phyloP scores from a whole-genome alignment of 2,797 vertebrate species.

The Nothura maculosa region DNA sequence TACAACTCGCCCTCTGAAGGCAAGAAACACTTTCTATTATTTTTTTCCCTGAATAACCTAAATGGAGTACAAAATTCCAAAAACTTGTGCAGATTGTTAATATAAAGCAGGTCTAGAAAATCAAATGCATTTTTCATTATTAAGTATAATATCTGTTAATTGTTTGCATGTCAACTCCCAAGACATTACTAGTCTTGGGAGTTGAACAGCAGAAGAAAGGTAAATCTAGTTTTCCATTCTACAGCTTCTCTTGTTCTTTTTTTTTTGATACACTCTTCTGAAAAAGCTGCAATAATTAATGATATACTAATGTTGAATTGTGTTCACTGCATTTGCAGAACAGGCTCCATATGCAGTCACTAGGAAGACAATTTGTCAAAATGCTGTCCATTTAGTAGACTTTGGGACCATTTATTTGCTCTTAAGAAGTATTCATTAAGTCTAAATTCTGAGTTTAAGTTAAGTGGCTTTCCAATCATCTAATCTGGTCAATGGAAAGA shows the following conservation, averaged over 20 bases:
- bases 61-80: neutral
- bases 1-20: neutral
- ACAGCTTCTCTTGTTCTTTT: neutral
- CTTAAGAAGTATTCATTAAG: neutral
- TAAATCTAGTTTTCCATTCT: neutral
- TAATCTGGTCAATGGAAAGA: neutral
- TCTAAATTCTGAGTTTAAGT: neutral
- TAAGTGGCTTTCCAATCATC: neutral
- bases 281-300: neutral
- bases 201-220: neutral
- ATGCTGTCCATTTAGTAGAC: neutral
- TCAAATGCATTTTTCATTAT: neutral
- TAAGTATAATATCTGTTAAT: neutral
- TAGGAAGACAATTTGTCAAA: neutral
- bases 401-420: neutral
- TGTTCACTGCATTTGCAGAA: neutral
- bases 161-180: neutral
- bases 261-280: neutral
- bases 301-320: neutral
- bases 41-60: neutral
- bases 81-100: neutral
- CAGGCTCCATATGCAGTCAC: neutral
- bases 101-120: neutral
- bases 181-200: neutral
- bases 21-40: constrained; percentile 22